Evolutionary conservation across 1,140 invertebrate genomes (phyloP).

Genomic region (Pantala flavescens): DNA sequence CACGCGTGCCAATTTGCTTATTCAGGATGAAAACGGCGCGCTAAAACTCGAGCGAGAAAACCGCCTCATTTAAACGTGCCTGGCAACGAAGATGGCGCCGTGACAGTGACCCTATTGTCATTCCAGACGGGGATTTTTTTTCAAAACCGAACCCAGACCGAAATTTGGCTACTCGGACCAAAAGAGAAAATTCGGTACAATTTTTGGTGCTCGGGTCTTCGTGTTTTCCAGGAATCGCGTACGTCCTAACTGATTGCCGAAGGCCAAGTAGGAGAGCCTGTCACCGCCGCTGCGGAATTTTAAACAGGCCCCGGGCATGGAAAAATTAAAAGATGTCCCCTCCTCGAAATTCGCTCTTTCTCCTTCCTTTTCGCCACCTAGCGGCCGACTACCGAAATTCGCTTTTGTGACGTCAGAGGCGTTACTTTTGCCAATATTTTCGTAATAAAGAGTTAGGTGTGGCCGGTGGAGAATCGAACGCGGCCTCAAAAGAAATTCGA

Average conservation of each 20-base stretch:
- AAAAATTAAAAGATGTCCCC: not conserved
- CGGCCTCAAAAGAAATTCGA: no score
- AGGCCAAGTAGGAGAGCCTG: slow-evolving; percentile 2
- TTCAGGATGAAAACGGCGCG: no score
- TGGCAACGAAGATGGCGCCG: not conserved
- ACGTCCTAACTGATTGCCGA: not conserved
- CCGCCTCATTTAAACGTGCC: not conserved
- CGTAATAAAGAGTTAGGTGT: no score
- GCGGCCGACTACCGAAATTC: no score
- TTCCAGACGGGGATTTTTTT: not conserved
- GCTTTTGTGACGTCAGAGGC: no score
- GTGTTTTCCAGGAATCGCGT: not conserved
- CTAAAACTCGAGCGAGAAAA: not conserved
- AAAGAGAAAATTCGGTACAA: slow-evolving; percentile 7
- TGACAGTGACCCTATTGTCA: not conserved
- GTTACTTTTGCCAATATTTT: no score
- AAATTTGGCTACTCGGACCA: not conserved
- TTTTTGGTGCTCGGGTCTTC: not conserved
- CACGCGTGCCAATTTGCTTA: no score
- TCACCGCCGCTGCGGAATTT: not conserved
- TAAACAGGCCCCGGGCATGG: not conserved
- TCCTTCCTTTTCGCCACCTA: no score
- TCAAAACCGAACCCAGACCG: not conserved
- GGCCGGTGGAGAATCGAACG: no score
- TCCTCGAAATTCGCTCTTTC: not conserved